Conservation (phyloP, 2,113 vertebrate species). For the Camelus bactrianus region DNA sequence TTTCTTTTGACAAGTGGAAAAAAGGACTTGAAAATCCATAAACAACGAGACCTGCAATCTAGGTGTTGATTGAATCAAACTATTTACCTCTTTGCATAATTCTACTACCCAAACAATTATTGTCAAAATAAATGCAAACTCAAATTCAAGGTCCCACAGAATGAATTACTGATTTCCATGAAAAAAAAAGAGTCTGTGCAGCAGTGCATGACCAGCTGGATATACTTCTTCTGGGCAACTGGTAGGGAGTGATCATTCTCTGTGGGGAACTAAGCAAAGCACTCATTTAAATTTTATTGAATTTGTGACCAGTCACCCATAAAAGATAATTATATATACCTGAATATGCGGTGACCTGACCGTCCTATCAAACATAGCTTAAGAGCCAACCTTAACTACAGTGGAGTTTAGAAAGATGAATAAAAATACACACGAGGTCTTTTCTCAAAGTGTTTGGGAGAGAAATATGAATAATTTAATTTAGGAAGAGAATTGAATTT, state of each 20-base stretch:
- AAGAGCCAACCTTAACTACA: background rate
- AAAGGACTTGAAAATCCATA: conserved; percentile 53
- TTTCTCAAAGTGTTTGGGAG: background rate
- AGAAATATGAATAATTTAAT: background rate
- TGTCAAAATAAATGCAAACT: conserved; percentile 64
- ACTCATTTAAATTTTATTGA: conserved; percentile 48
- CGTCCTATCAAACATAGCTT: background rate
- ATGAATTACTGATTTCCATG: conserved; percentile 56
- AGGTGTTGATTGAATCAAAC: conserved; percentile 48
- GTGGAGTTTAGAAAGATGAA: background rate
- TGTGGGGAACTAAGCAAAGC: background rate
- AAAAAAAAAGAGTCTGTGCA: conserved; percentile 1
- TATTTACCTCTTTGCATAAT: conserved; percentile 64
- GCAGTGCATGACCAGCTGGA: conserved; percentile 1
- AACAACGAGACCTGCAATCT: conserved; percentile 3
- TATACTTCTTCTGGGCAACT: background rate
- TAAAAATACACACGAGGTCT: background rate
- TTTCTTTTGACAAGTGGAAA: conserved; percentile 49
- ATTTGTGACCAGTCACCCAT: conserved; percentile 45
- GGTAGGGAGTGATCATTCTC: conserved; percentile 12
- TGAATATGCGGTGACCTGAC: conserved; percentile 40
- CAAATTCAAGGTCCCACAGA: conserved; percentile 36
- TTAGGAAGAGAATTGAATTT: background rate
- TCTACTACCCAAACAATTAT: conserved; percentile 42
- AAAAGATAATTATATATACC: conserved; percentile 45